A percentile compares a stretch with the other conserved stretches of the same genome.
Conservation (phyloP, 64 coral and sea anemone genomes). For the Trachythela sp. region DNA sequence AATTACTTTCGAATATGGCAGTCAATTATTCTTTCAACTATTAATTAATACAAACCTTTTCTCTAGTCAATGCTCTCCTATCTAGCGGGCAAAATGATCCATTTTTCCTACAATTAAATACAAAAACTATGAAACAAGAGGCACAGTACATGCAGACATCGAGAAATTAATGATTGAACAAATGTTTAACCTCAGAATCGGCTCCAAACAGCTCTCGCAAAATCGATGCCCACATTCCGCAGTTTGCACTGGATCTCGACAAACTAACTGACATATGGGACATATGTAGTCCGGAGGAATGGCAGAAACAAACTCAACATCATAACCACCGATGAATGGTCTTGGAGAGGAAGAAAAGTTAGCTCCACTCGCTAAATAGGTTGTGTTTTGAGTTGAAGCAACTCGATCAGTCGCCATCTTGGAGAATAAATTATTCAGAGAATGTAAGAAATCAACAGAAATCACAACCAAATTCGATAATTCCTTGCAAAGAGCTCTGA, state of each 20-base stretch:
- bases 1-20: too few relatives aligned
- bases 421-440: background rate
- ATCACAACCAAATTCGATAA: too few relatives aligned
- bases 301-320: conserved; percentile 78
- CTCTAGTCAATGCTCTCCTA: conserved; percentile 67
- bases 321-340: conserved; percentile 74
- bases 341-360: conserved; percentile 34
- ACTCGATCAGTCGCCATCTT: conserved; percentile 44
- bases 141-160: too few relatives aligned
- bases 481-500: too few relatives aligned
- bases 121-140: background rate
- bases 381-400: conserved; percentile 25
- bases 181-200: conserved; percentile 75
- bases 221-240: conserved; percentile 96
- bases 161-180: background rate
- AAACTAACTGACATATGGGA: conserved; percentile 95
- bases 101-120: conserved; percentile 63
- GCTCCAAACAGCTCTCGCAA: conserved; percentile 90
- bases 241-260: conserved; percentile 96
- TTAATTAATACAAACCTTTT: conserved; percentile 64
- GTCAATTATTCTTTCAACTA: too few relatives aligned
- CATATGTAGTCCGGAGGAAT: conserved; percentile 84
- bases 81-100: conserved; percentile 92
- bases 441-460: too few relatives aligned
- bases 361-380: background rate